Base-by-base conservation (phyloP, 1,140 invertebrate species). In the Proales similis region DNA sequence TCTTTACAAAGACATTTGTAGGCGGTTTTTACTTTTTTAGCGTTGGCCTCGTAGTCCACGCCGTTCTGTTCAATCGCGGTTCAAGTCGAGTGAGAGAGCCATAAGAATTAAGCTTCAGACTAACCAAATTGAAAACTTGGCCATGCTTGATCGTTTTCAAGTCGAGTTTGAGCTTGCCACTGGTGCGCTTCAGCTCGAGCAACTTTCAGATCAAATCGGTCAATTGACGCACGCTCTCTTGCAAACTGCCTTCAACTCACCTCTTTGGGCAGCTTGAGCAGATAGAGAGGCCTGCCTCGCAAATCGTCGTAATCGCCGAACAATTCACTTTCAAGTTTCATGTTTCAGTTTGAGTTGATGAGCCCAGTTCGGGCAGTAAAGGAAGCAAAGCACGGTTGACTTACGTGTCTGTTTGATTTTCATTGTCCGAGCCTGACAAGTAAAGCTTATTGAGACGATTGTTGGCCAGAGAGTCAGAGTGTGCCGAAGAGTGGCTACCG, bases 251-350 rank as follows among this genome's bases (percentile, higher is more conserved):
- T 36, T 53, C 12, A 33, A 32, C n/a, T 53, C 45, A 57, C 51
- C 27, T 57, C 51, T 57, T 57, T 57, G 2, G 51, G 51, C 27
- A 57, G 51, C 26, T 57, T 57, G 17, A 57, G 12, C 45, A 57
- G 11, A 42, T 42, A 57, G 7, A 57, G n/a, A n/a, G n/a, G n/a
- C n/a, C n/a, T n/a, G n/a, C n/a, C n/a, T n/a, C n/a, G n/a, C n/a
- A n/a, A n/a, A n/a, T n/a, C n/a, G n/a, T n/a, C n/a, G n/a, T n/a
- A n/a, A n/a, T n/a, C n/a, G n/a, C n/a, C n/a, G n/a, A n/a, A n/a
- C n/a, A n/a, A n/a, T n/a, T n/a, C n/a, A n/a, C n/a, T n/a, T n/a
- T n/a, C n/a, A n/a, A n/a, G n/a, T n/a, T n/a, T n/a, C n/a, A n/a
- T n/a, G n/a, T n/a, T n/a, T n/a, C n/a, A n/a, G n/a, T n/a, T n/a